phyloP scores from a whole-genome alignment of 2,888 invertebrate genomes.

The Heliconius erato region DNA sequence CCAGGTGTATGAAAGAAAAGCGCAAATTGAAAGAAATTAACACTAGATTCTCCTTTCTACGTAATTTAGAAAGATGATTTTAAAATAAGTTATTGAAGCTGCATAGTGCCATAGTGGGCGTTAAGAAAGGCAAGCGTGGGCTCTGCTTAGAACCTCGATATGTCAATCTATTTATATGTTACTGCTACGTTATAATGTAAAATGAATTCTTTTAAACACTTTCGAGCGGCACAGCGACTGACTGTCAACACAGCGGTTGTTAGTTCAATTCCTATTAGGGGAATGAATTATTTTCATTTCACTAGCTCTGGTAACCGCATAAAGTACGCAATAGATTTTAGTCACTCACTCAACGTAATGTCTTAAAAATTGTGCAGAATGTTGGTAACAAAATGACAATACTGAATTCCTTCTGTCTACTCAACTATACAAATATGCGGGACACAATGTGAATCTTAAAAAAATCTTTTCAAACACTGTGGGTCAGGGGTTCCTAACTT shows the following conservation, averaged over 20 bases:
- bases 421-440: background rate
- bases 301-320: too few species aligned
- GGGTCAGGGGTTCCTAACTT: too few species aligned
- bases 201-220: background rate
- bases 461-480: background rate
- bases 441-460: background rate
- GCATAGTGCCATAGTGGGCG: background rate
- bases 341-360: background rate
- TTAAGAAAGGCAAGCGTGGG: conserved; percentile 18
- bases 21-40: too few species aligned
- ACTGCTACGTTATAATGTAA: conserved; percentile 6
- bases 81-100: background rate
- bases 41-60: background rate
- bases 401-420: background rate
- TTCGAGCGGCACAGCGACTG: too few species aligned
- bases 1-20: too few species aligned
- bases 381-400: too few species aligned
- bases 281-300: background rate
- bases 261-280: background rate
- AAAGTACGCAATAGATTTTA: background rate
- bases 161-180: conserved; percentile 19
- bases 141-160: conserved; percentile 1
- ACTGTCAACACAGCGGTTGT: background rate
- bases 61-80: background rate
- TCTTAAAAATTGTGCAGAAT: background rate